phyloP scores from a whole-genome alignment of 2,888 invertebrate species.

The Eristalis pertinax region DNA sequence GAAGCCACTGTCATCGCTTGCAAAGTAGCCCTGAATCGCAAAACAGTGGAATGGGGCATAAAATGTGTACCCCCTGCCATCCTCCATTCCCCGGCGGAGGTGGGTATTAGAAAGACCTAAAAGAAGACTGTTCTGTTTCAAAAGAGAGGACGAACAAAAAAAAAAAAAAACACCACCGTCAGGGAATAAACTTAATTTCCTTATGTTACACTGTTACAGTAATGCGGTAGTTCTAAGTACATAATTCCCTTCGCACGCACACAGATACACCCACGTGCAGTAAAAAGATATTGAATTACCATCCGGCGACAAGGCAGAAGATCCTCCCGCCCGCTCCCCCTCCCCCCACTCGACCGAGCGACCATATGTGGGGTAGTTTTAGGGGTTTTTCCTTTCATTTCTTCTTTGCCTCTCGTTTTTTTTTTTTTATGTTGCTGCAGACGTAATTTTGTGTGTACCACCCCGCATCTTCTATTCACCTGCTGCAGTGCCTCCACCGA shows the following conservation, averaged over 20 bases:
- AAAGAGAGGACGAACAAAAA: background rate
- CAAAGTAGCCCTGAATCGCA: constrained; percentile 38
- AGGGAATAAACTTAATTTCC: constrained; percentile 68
- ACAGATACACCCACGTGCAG: constrained; percentile 16
- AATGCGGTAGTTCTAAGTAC: constrained; percentile 72
- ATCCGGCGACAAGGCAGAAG: constrained; percentile 11
- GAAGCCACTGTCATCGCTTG: constrained; percentile 57
- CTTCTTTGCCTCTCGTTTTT: background rate
- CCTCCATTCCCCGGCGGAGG: constrained; percentile 1
- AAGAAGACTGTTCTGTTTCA: constrained; percentile 26
- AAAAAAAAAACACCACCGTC: background rate
- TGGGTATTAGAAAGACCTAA: constrained; percentile 26
- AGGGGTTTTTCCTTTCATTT: constrained; percentile 4
- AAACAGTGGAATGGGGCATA: constrained; percentile 24
- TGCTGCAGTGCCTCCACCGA: constrained; percentile 37
- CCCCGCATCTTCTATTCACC: constrained; percentile 42
- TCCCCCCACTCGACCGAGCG: background rate
- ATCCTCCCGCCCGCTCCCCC: background rate
- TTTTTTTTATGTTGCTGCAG: constrained; percentile 30
- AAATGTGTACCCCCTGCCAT: background rate
- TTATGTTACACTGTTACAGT: constrained; percentile 64
- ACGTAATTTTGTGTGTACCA: constrained; percentile 17
- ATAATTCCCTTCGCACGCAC: constrained; percentile 61
- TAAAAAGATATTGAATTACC: constrained; percentile 69
- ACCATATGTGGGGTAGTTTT: constrained; percentile 1